These are phyloP conservation scores for Crioceris asparagi DNA, from an alignment of 2,888 invertebrate genomes.

Conservation along the genomic window DNA sequence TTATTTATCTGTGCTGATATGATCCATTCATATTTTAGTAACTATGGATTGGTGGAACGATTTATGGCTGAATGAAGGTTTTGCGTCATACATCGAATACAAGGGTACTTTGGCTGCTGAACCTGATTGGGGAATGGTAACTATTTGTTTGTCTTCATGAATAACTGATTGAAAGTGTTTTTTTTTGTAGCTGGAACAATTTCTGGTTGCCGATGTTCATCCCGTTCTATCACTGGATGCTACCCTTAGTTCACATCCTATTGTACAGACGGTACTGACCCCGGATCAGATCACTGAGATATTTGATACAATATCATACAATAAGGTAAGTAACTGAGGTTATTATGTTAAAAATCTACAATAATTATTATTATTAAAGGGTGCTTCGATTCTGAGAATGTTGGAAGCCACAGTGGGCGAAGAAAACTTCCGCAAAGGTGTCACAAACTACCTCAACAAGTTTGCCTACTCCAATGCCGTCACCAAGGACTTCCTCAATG, in stretches of 20 bases:
- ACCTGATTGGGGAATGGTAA: conserved; percentile 73
- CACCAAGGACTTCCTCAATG: conserved; percentile 65
- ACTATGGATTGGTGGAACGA: conserved; percentile 94
- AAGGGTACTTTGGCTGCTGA: conserved; percentile 62
- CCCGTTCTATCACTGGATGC: conserved; percentile 64
- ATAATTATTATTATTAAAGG: conserved; percentile 42
- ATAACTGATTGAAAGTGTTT: not conserved
- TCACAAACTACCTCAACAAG: conserved; percentile 61
- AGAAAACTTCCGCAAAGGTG: conserved; percentile 59
- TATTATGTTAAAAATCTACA: no score
- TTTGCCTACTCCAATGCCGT: conserved; percentile 65
- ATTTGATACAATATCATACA: conserved; percentile 85
- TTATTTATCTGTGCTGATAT: no score
- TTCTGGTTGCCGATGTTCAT: conserved; percentile 61
- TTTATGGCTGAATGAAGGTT: conserved; percentile 88
- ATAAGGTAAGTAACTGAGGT: conserved; percentile 60
- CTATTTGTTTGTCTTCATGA: conserved; percentile 1
- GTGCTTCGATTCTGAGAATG: conserved; percentile 83
- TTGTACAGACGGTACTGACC: conserved; percentile 71
- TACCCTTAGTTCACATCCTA: conserved; percentile 78
- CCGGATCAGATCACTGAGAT: conserved; percentile 86
- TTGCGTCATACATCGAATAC: conserved; percentile 81
- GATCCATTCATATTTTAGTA: conserved; percentile 44
- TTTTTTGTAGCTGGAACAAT: conserved; percentile 59
- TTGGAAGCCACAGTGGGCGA: conserved; percentile 68